These are phyloP conservation scores for Vimba vimba DNA, from an alignment of 2,113 vertebrate genomes.

Conservation along the genomic window DNA sequence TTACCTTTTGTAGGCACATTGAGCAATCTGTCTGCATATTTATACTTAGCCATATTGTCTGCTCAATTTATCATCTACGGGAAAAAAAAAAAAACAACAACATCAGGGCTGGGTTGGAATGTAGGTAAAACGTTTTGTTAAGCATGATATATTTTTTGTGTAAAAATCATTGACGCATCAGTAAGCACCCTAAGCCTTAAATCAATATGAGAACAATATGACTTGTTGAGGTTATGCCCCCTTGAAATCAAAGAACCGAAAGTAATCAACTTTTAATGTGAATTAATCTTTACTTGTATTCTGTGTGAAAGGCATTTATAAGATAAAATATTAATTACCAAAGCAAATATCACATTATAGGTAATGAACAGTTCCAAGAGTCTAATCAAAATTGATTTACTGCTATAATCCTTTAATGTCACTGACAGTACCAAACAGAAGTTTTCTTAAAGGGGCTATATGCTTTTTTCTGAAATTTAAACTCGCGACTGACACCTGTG, in stretches of 20 bases:
- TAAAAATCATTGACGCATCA: slow-evolving; percentile 16
- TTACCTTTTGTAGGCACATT: background rate
- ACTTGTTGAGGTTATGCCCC: slow-evolving; percentile 29
- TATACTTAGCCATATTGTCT: slow-evolving; percentile 11
- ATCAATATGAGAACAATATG: slow-evolving; percentile 44
- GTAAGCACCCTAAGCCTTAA: slow-evolving; percentile 37
- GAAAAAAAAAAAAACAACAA: background rate
- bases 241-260: slow-evolving; percentile 5
- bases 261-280: slow-evolving; percentile 43
- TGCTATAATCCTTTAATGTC: slow-evolving; percentile 35
- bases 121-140: background rate
- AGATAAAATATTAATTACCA: slow-evolving; percentile 53
- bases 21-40: slow-evolving; percentile 29
- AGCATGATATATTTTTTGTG: background rate
- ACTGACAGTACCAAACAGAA: slow-evolving; percentile 7
- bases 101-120: background rate
- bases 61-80: background rate
- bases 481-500: no score
- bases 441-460: no score
- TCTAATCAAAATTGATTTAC: slow-evolving; percentile 53
- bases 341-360: slow-evolving; percentile 44
- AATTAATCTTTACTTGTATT: slow-evolving; percentile 48
- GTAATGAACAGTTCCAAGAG: slow-evolving; percentile 41
- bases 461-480: no score
- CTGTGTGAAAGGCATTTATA: slow-evolving; percentile 22